Conservation (phyloP, 1,140 invertebrate genomes). For the Tribolium madens region DNA sequence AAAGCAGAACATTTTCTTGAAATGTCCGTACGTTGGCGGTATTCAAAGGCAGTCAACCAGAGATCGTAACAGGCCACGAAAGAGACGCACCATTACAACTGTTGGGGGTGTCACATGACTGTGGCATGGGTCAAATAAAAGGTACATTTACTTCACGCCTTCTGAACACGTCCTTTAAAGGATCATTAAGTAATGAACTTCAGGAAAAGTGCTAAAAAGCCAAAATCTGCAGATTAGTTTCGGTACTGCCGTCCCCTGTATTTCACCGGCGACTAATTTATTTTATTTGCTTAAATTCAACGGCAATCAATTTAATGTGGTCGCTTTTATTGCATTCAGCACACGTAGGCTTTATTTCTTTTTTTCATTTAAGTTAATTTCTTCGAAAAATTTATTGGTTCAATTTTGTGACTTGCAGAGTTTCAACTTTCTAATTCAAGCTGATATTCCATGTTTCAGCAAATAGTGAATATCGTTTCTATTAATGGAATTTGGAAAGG, state of each 20-base stretch:
- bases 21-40: constrained; percentile 43
- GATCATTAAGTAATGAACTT: constrained; percentile 34
- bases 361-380: neutral
- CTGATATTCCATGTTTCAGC: no score
- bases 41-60: constrained; percentile 49
- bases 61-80: constrained; percentile 46
- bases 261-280: constrained; percentile 5
- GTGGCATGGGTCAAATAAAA: constrained; percentile 43
- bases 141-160: constrained; percentile 6
- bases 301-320: constrained; percentile 20
- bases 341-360: constrained; percentile 14
- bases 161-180: constrained; percentile 20
- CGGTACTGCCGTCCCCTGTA: neutral
- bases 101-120: constrained; percentile 39
- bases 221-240: constrained; percentile 36
- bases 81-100: constrained; percentile 47
- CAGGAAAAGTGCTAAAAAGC: constrained; percentile 34
- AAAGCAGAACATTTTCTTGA: constrained; percentile 46
- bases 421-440: no score
- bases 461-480: no score
- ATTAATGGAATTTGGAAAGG: no score
- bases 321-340: constrained; percentile 4
- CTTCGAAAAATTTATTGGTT: neutral
- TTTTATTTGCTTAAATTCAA: constrained; percentile 37
- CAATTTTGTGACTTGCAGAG: neutral